These are phyloP conservation scores for Oryctolagus cuniculus DNA, from an alignment of 2,113 vertebrate species.

Conservation along the genomic window mOryCun1.1 NC_091448.1:11637501-11638000, in stretches of 20 bases:
- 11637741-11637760: background rate
- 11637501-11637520: too few relatives aligned
- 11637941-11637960: too few relatives aligned
- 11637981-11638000: too few relatives aligned
- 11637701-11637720: slow-evolving; percentile 7
- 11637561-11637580: background rate
- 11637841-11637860: background rate
- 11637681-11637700: background rate
- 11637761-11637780: background rate
- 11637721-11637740: background rate
- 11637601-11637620: background rate
- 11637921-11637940: too few relatives aligned
- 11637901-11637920: too few relatives aligned
- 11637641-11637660: background rate
- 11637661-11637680: background rate
- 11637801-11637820: background rate
- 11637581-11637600: background rate
- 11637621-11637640: background rate
- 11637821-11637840: background rate
- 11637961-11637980: too few relatives aligned
- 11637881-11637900: too few relatives aligned
- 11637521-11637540: background rate
- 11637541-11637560: background rate
- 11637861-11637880: background rate
- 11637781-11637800: background rate